Evolutionary conservation across 2,797 vertebrate species (phyloP).

Genomic region (Phrynocephalus vlangalii): DNA sequence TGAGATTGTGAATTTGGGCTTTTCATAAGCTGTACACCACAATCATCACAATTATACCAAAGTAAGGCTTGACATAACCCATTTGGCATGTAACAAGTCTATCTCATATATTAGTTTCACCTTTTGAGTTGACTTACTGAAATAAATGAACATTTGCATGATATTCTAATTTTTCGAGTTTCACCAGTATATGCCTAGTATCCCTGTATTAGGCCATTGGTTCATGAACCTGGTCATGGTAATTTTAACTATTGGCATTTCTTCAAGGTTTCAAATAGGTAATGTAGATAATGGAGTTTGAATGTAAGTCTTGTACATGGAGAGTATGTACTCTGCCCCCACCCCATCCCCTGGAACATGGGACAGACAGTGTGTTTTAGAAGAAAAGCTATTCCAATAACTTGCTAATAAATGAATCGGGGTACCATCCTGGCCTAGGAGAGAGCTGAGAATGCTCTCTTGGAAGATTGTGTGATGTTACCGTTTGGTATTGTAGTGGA

Average conservation of each 20-base stretch:
- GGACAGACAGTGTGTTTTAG: not conserved
- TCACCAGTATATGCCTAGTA: no score
- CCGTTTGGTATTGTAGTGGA: not conserved
- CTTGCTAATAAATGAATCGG: not conserved
- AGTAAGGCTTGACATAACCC: no score
- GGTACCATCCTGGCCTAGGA: not conserved
- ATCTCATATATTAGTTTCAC: no score
- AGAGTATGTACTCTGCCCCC: not conserved
- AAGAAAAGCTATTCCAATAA: not conserved
- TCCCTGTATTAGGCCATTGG: not conserved
- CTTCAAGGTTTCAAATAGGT: not conserved
- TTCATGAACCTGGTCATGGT: not conserved
- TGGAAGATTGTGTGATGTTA: not conserved
- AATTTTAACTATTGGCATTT: not conserved
- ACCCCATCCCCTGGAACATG: not conserved
- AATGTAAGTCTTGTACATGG: not conserved
- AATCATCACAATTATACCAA: no score
- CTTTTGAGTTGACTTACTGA: no score
- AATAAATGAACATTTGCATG: no score
- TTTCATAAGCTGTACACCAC: no score
- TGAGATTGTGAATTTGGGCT: no score
- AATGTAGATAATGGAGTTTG: not conserved
- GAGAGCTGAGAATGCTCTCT: not conserved
- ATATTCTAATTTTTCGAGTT: no score
- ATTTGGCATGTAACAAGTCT: no score